Evolutionary conservation across 2,113 vertebrate genomes (phyloP).

Genomic region (Pteropus alecto): DNA sequence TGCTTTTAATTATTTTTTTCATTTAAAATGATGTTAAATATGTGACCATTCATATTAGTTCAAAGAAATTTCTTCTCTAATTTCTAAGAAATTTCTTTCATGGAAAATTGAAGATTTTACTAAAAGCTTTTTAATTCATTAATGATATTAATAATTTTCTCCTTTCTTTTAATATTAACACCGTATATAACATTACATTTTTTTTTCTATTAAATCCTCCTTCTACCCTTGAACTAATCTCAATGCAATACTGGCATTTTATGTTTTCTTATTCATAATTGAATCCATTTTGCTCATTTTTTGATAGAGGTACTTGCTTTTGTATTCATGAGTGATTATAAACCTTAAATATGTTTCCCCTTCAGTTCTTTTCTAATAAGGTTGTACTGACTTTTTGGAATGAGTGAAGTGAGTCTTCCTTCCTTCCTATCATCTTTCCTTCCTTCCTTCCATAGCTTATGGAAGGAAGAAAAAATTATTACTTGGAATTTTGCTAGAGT

Average conservation of each 20-base stretch:
- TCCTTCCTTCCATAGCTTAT: neutral
- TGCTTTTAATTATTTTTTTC: too few relatives aligned
- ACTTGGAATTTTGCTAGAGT: neutral
- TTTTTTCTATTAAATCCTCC: too few relatives aligned
- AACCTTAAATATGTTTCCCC: neutral
- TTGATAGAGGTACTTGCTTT: neutral
- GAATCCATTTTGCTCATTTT: neutral
- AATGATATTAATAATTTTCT: too few relatives aligned
- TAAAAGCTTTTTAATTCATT: too few relatives aligned
- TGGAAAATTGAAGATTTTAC: too few relatives aligned
- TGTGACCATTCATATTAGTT: neutral
- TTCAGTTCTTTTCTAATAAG: neutral
- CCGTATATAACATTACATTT: too few relatives aligned
- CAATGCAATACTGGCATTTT: too few relatives aligned
- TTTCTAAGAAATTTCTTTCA: too few relatives aligned
- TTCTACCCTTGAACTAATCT: too few relatives aligned
- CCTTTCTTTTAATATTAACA: too few relatives aligned
- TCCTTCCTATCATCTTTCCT: too few relatives aligned
- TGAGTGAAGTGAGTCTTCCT: neutral
- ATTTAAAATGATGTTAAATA: neutral
- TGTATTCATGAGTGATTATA: neutral
- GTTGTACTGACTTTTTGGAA: neutral
- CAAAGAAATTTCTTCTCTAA: too few relatives aligned
- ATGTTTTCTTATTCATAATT: neutral
- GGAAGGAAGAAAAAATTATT: neutral